Evolutionary conservation across 23 tunicate species (phyloP), one percentile per base, ranked within the genome.

Genomic region (Trididemnum clinides): DNA sequence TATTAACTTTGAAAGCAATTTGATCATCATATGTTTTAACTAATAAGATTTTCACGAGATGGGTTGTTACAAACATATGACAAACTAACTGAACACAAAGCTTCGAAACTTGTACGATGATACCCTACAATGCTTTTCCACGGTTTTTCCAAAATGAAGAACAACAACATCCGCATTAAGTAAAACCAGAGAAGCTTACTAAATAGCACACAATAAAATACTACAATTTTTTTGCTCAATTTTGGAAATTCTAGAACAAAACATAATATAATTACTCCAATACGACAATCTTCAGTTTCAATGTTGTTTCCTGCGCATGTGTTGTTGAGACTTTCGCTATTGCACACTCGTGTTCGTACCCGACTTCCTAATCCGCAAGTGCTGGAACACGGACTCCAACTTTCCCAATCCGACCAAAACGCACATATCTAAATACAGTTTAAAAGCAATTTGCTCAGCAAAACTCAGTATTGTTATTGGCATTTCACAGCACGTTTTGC

Each of bases 371-470:
- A 66, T 7, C 92, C 92, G 38, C 92, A 88, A 3, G 92, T 49
- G 19, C 22, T 20, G 7, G 88, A 58, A 65, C 92, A 88, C 10
- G 64, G 72, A 20, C 82, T 73, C 78, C 63, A 82, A 23, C 28
- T 33, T 12, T 51, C 51, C 92, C 92, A 88, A 20, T 26, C 33
- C 30, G 78, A 64, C 92, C 92, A 88, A 33, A 19, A 72, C 1
- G 81, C 90, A 50, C 92, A 88, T 38, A 74, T 69, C 92, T 88
- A n/a, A n/a, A n/a, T n/a, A n/a, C n/a, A n/a, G n/a, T n/a, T n/a
- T n/a, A n/a, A n/a, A n/a, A n/a, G n/a, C n/a, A n/a, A n/a, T n/a
- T n/a, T n/a, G n/a, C n/a, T n/a, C n/a, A n/a, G n/a, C n/a, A n/a
- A n/a, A n/a, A n/a, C n/a, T n/a, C n/a, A n/a, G n/a, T n/a, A n/a